Conservation (phyloP, 2,888 invertebrate genomes). For the Drosophila stalkeri region DNA sequence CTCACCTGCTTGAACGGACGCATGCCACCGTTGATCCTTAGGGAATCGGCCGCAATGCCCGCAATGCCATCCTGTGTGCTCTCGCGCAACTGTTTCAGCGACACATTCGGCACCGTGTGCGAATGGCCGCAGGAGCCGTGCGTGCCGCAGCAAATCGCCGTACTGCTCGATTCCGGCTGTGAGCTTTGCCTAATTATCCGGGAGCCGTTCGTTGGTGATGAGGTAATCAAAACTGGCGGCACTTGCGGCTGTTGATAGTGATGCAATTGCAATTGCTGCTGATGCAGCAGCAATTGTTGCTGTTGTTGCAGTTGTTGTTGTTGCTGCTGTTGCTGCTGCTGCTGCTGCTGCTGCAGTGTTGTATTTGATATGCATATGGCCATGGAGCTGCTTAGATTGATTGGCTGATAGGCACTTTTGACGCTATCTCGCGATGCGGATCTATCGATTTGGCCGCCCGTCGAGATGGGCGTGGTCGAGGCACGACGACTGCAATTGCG, state of each 20-base stretch:
- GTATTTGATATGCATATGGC: slow-evolving; percentile 77
- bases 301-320: slow-evolving; percentile 84
- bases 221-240: slow-evolving; percentile 91
- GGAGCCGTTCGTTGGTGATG: slow-evolving; percentile 88
- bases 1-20: slow-evolving; percentile 97
- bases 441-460: slow-evolving; percentile 90
- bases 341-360: slow-evolving; percentile 79
- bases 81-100: slow-evolving; percentile 92
- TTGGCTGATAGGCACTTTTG: slow-evolving; percentile 88
- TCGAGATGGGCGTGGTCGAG: slow-evolving; percentile 91
- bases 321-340: slow-evolving; percentile 51
- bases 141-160: slow-evolving; percentile 86
- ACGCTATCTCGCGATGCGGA: slow-evolving; percentile 94
- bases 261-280: slow-evolving; percentile 69
- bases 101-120: slow-evolving; percentile 91
- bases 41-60: slow-evolving; percentile 97
- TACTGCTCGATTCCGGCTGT: slow-evolving; percentile 85
- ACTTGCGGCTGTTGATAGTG: slow-evolving; percentile 82
- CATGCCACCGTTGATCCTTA: slow-evolving; percentile 98
- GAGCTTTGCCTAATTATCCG: slow-evolving; percentile 91
- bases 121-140: slow-evolving; percentile 88
- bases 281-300: slow-evolving; percentile 82
- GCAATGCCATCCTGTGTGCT: slow-evolving; percentile 95
- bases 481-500: slow-evolving; percentile 92
- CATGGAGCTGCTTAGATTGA: slow-evolving; percentile 78